Percentiles rank a stretch among this genome's conserved stretches.
phyloP scores from a whole-genome alignment of 2,113 vertebrate genomes.

The Hippocampus abdominalis region DNA sequence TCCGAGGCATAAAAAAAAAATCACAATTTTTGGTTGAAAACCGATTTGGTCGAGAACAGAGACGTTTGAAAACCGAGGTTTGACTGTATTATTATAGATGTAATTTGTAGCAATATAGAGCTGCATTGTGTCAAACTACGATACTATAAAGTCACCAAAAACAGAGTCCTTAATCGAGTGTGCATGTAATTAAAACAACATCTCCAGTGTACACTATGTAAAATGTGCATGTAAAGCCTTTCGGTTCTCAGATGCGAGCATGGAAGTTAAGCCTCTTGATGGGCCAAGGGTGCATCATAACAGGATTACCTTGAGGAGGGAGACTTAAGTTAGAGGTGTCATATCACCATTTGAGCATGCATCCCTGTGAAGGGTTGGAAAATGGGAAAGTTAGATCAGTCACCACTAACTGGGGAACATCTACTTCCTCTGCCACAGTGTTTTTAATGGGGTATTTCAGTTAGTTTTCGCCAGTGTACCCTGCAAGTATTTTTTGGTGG shows the following conservation, averaged over 20 bases:
- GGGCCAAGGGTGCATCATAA: constrained; percentile 38
- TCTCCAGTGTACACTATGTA: not conserved
- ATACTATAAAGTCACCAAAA: not conserved
- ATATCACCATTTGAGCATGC: constrained; percentile 33
- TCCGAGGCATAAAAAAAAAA: no score
- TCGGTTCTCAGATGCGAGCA: constrained; percentile 11
- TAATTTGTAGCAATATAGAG: not conserved
- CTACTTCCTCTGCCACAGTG: constrained; percentile 18
- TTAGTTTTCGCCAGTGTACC: no score
- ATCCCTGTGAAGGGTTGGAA: constrained; percentile 54
- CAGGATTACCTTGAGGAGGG: constrained; percentile 46
- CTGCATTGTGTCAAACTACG: no score
- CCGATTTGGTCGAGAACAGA: no score
- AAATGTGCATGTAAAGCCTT: constrained; percentile 7
- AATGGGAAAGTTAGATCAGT: constrained; percentile 28
- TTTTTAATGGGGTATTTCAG: not conserved
- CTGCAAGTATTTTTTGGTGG: no score
- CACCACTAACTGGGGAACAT: constrained; percentile 16
- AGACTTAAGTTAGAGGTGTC: constrained; percentile 62
- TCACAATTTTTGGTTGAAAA: no score
- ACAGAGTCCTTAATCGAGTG: not conserved
- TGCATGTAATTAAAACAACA: not conserved
- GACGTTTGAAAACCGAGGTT: no score
- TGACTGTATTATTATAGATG: not conserved
- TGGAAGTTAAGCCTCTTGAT: constrained; percentile 26